A percentile compares a stretch with the other conserved stretches of the same genome.
Conservation (phyloP, 2,113 vertebrate species). For the Syngnathus scovelli region DNA sequence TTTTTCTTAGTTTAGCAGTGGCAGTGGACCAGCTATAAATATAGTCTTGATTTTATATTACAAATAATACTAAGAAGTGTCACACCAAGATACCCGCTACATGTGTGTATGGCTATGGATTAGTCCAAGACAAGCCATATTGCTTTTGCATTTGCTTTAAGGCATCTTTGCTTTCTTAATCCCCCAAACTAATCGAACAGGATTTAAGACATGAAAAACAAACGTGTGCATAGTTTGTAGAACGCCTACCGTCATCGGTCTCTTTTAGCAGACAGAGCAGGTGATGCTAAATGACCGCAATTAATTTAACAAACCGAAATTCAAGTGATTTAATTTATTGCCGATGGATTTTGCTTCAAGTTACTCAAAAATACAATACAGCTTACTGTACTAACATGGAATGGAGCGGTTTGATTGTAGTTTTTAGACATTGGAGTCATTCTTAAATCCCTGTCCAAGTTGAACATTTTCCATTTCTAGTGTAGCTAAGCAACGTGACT, state of each 20-base stretch:
- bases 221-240: not conserved
- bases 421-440: conserved; percentile 17
- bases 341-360: not conserved
- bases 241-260: not conserved
- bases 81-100: not conserved
- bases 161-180: not conserved
- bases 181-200: not conserved
- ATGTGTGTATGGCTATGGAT: not conserved
- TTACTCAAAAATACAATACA: not conserved
- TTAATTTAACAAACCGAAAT: too few relatives aligned
- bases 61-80: too few relatives aligned
- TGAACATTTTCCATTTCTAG: conserved; percentile 30
- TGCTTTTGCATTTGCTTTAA: not conserved
- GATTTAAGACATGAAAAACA: not conserved
- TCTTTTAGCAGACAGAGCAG: not conserved
- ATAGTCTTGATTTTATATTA: too few relatives aligned
- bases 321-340: too few relatives aligned
- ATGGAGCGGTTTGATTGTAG: not conserved
- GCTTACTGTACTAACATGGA: too few relatives aligned
- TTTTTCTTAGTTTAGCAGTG: too few relatives aligned
- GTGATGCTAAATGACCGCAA: not conserved
- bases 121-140: not conserved
- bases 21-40: too few relatives aligned
- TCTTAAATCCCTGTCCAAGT: conserved; percentile 31
- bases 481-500: conserved; percentile 36